Percentiles rank a stretch among this genome's conserved stretches.
Conservation (phyloP, 2,113 vertebrate genomes). For the Amphiprion ocellaris region DNA sequence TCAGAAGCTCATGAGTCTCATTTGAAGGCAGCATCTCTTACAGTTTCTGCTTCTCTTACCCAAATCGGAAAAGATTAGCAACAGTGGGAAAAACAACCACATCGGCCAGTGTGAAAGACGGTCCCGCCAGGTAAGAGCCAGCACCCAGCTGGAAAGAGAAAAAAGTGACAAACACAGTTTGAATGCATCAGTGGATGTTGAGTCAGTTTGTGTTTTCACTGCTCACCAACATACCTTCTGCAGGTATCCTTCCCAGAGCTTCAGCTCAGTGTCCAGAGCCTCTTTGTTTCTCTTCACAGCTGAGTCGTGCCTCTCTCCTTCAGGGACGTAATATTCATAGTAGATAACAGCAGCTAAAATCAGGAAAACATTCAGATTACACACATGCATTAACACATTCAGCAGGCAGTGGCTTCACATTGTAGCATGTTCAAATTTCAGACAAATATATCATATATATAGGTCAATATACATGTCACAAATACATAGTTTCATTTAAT, state of each 20-base stretch:
- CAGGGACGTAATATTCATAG: constrained; percentile 74
- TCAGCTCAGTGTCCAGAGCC: constrained; percentile 71
- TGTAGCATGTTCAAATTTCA: too few species aligned
- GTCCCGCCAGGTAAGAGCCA: constrained; percentile 55
- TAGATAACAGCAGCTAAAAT: constrained; percentile 64
- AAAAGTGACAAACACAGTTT: background rate
- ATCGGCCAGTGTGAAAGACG: constrained; percentile 70
- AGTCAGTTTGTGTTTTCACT: background rate
- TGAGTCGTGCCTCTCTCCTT: constrained; percentile 80
- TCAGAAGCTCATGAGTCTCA: too few species aligned
- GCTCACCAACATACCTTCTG: constrained; percentile 65
- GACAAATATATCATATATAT: too few species aligned
- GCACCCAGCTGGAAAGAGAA: constrained; percentile 48
- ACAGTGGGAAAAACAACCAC: constrained; percentile 69
- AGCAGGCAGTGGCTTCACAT: too few species aligned
- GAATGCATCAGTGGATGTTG: background rate
- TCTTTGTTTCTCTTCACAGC: constrained; percentile 77
- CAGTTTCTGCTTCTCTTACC: constrained; percentile 35
- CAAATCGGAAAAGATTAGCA: constrained; percentile 65
- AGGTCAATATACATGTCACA: too few species aligned
- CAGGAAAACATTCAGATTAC: background rate
- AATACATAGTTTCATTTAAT: too few species aligned
- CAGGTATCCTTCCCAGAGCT: constrained; percentile 84
- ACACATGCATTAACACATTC: background rate
- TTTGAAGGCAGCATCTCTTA: too few species aligned